Percentiles rank a stretch among this genome's conserved stretches.
These are phyloP conservation scores for Enteromius paludinosus DNA, from an alignment of 2,797 vertebrate species.

Conservation along the genomic window DNA sequence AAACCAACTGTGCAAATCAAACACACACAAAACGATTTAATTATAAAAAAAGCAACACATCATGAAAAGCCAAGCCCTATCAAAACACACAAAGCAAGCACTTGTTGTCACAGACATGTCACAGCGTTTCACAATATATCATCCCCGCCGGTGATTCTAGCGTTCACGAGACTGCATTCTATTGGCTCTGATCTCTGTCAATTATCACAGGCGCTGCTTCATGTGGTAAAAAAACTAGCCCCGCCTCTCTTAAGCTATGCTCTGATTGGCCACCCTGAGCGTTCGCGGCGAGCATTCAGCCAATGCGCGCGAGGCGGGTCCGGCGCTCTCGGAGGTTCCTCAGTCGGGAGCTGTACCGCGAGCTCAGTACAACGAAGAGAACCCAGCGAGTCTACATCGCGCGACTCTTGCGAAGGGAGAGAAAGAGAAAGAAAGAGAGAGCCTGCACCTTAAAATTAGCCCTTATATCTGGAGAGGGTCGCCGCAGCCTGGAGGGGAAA, in stretches of 20 bases:
- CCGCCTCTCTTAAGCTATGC: too few relatives aligned
- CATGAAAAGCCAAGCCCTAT: not conserved
- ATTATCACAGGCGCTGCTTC: constrained; percentile 46
- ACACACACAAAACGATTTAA: not conserved
- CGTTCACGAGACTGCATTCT: constrained; percentile 53
- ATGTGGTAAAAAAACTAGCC: constrained; percentile 54
- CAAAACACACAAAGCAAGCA: not conserved
- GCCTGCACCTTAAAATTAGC: constrained; percentile 65
- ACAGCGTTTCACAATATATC: constrained; percentile 64
- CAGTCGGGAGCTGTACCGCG: constrained; percentile 75
- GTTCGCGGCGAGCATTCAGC: constrained; percentile 47
- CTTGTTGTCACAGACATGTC: constrained; percentile 32
- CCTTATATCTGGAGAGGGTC: constrained; percentile 66
- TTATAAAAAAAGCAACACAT: not conserved
- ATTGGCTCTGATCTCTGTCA: constrained; percentile 67
- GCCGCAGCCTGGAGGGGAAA: constrained; percentile 71
- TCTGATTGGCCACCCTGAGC: constrained; percentile 65
- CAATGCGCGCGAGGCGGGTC: constrained; percentile 70
- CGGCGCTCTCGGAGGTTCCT: constrained; percentile 67
- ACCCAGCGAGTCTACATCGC: constrained; percentile 56
- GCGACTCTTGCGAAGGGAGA: constrained; percentile 68
- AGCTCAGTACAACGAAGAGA: constrained; percentile 73
- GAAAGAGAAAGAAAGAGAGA: constrained; percentile 51
- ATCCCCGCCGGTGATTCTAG: constrained; percentile 60
- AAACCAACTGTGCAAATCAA: not conserved